Conservation (phyloP, 2,113 vertebrate species). For the Upupa epops region DNA sequence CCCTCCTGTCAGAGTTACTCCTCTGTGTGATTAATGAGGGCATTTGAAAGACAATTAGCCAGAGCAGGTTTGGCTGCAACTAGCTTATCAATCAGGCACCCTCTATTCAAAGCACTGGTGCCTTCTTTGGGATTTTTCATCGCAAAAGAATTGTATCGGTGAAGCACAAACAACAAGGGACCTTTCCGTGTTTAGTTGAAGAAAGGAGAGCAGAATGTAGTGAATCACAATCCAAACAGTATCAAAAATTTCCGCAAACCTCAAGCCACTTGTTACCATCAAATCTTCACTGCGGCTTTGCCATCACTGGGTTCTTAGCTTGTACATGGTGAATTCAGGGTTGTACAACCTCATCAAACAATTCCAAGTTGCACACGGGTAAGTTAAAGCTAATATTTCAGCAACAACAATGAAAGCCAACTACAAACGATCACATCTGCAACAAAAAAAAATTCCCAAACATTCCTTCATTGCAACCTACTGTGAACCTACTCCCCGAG, state of each 20-base stretch:
- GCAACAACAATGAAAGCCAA: neutral
- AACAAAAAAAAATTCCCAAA: neutral
- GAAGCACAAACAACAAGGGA: conserved; percentile 37
- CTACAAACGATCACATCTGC: neutral
- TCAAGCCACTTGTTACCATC: neutral
- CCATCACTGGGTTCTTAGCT: neutral
- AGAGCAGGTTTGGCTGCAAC: conserved; percentile 92
- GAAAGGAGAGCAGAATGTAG: neutral
- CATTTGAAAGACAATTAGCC: conserved; percentile 98
- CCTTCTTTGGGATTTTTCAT: conserved; percentile 13
- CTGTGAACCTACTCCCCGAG: neutral
- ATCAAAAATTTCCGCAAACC: neutral
- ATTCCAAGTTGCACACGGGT: neutral
- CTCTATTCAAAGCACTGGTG: conserved; percentile 81
- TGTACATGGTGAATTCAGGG: neutral
- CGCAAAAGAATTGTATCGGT: conserved; percentile 75
- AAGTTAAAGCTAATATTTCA: neutral
- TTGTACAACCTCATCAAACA: neutral
- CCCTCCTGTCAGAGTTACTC: conserved; percentile 78
- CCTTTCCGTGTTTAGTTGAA: neutral
- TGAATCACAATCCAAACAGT: neutral
- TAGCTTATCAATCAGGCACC: conserved; percentile 92
- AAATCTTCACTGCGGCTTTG: neutral
- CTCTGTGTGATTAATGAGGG: conserved; percentile 94
- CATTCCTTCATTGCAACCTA: neutral